Base-by-base conservation (phyloP, 2,888 invertebrate species). In the Nemoura dubitans region DNA sequence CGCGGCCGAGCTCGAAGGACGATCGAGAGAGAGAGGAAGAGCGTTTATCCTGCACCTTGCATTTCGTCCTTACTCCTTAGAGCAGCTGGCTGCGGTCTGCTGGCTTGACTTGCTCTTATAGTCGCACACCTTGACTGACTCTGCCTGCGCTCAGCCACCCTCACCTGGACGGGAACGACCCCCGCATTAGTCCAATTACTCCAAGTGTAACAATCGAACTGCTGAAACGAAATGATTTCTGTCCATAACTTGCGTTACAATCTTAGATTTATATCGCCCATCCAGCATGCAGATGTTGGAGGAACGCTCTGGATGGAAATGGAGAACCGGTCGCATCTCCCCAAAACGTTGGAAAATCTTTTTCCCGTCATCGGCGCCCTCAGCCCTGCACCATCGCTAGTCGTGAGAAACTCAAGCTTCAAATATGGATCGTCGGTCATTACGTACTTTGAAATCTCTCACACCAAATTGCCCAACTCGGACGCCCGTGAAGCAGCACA, bases 11-110 rank as follows among this genome's bases (percentile, higher is more conserved):
- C 78, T 6, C 81, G 81, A 81, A 81, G 28, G 30, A 3, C n/a
- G 30, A 28, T 5, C 1, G 30, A 16, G 30, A 30, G 81, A 27
- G 30, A 14, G 29, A 30, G 28, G 81, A 16, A 26, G 78, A 28
- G 78, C 5, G 26, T 78, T 28, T 3, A 81, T 27, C 81, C 30
- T 30, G 81, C 81, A 81, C 81, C 81, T 81, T 81, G 81, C 81
- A 81, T 28, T 2, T 21, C 10, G 59, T 59, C 59, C 21, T 36
- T 36, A 36, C 36, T 36, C 36, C 26, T 29, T 26, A 78, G 78
- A 30, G 81, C 81, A 81, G 81, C 81, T 81, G 78, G 81, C 21
- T 21, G 3, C 59, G 59, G 3, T 21, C 21, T 21, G 14, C 14
- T 81, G 81, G 14, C 81, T 5, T 28, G 28, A n/a, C 78, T 10